These are phyloP conservation scores for Zaprionus nigranus DNA, from an alignment of 1,140 invertebrate genomes.

Conservation along the genomic window DNA sequence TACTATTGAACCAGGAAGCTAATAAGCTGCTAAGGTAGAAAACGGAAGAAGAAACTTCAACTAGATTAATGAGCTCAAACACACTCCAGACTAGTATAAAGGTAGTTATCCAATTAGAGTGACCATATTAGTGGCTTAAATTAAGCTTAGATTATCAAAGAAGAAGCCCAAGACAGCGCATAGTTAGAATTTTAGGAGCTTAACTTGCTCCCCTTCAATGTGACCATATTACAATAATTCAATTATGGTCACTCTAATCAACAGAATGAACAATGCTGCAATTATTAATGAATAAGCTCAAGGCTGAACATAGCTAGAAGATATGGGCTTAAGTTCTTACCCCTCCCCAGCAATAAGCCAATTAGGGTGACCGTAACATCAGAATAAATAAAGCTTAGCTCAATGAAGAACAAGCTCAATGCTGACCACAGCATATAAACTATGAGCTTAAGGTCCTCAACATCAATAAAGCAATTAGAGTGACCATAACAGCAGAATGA, in stretches of 20 bases:
- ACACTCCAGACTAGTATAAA: neutral
- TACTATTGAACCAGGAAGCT: neutral
- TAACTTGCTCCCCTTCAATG: neutral
- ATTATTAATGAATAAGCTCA: neutral
- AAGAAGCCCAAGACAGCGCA: neutral
- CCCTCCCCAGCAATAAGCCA: neutral
- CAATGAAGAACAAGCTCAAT: neutral
- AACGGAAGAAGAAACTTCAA: neutral
- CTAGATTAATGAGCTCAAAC: neutral
- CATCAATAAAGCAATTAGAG: too few relatives aligned
- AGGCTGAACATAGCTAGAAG: neutral
- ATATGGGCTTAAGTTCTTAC: neutral
- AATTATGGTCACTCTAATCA: neutral
- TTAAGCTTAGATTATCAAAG: neutral
- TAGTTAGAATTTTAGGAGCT: neutral
- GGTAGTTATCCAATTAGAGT: neutral
- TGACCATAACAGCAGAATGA: too few relatives aligned
- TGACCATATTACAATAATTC: neutral
- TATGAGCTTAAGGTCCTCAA: too few relatives aligned
- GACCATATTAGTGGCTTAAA: neutral
- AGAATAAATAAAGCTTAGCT: neutral
- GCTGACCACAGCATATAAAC: neutral
- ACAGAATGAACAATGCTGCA: too few relatives aligned
- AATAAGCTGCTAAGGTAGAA: neutral
- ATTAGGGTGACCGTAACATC: neutral